These are phyloP conservation scores for Tokudaia muenninki DNA, from an alignment of 2,797 vertebrate genomes.

Conservation along the genomic window DNA sequence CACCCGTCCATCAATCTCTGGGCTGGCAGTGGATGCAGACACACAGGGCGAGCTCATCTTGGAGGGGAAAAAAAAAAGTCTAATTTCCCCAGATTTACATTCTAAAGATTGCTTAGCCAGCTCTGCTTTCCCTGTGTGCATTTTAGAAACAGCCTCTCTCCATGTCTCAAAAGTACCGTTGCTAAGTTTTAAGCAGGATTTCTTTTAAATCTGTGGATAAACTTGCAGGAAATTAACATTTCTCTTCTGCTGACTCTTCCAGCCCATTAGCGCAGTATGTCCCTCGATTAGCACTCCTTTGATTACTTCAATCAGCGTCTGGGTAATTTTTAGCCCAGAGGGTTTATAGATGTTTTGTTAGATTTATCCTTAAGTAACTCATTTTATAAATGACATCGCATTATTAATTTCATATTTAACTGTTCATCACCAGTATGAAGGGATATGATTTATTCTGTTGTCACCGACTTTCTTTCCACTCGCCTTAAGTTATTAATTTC, in stretches of 20 bases:
- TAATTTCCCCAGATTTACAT: too few species aligned
- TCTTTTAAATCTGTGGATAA: background rate
- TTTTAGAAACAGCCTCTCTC: background rate
- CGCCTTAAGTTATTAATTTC: background rate
- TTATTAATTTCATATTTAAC: background rate
- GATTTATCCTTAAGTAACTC: background rate
- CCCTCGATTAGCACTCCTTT: background rate
- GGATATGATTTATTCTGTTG: background rate
- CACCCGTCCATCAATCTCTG: fast-evolving
- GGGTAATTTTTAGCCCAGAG: background rate
- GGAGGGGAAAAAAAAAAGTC: background rate
- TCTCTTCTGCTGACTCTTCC: background rate
- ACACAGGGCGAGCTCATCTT: background rate
- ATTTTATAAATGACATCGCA: background rate
- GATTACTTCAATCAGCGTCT: background rate
- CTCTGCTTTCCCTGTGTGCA: background rate
- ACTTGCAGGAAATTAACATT: background rate
- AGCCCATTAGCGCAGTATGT: too few species aligned
- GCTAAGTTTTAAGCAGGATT: background rate
- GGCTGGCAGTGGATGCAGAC: background rate
- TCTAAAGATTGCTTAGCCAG: background rate
- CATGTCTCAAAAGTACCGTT: background rate
- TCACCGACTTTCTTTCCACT: too few species aligned
- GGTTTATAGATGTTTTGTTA: background rate
- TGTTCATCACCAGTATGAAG: background rate